Percentiles rank a stretch among this genome's conserved stretches.
Evolutionary conservation across 1,140 invertebrate genomes (phyloP).

Genomic region (Conus betulinus): DNA sequence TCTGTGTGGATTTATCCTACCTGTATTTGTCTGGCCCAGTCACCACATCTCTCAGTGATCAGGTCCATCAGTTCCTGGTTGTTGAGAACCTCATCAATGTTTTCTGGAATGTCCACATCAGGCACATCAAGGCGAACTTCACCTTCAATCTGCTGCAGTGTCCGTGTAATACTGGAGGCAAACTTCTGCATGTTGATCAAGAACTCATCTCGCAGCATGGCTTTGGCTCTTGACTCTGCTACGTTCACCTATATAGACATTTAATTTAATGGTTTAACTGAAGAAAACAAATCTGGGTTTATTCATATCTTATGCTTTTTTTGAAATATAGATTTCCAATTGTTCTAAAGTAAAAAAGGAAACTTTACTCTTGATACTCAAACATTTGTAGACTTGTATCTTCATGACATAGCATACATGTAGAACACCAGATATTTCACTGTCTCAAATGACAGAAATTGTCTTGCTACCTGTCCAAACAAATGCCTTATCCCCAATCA

Average conservation of each 20-base stretch:
- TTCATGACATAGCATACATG: too few relatives aligned
- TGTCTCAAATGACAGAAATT: too few relatives aligned
- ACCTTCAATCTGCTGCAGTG: slow-evolving; percentile 76
- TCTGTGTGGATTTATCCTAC: background rate
- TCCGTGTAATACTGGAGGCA: slow-evolving; percentile 72
- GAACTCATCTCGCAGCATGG: slow-evolving; percentile 76
- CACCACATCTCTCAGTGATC: slow-evolving; percentile 67
- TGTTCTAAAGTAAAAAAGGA: too few relatives aligned
- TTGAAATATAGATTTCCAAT: too few relatives aligned
- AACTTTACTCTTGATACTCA: too few relatives aligned
- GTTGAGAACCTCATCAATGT: slow-evolving; percentile 69
- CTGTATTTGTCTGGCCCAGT: slow-evolving; percentile 73
- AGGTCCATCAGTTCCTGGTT: slow-evolving; percentile 69
- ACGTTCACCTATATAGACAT: slow-evolving; percentile 49
- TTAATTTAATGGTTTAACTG: too few relatives aligned
- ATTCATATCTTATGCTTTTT: too few relatives aligned
- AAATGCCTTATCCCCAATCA: too few relatives aligned
- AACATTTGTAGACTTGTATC: too few relatives aligned
- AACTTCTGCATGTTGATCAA: slow-evolving; percentile 77
- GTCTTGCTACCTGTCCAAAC: too few relatives aligned
- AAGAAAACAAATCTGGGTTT: too few relatives aligned
- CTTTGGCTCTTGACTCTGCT: slow-evolving; percentile 69
- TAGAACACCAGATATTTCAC: too few relatives aligned
- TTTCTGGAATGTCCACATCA: slow-evolving; percentile 68
- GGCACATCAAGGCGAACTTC: slow-evolving; percentile 76